A percentile compares a stretch with the other conserved stretches of the same genome.
Conservation (phyloP, 2,888 invertebrate species). For the Mesorhabditis belari region DNA sequence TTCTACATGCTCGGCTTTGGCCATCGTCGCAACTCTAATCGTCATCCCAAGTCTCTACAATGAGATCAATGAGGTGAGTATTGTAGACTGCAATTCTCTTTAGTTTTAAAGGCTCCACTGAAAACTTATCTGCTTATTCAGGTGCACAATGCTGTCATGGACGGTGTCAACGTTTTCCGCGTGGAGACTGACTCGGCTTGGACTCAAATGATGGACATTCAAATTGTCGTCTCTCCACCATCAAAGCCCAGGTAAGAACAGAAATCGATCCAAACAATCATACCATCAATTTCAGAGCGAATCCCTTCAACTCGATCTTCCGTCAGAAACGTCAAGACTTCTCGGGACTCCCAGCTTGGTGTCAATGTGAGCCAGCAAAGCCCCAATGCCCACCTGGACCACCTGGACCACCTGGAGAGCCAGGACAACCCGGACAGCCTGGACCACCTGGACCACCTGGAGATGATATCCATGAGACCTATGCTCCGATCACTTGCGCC, state of each 20-base stretch:
- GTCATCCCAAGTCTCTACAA: constrained; percentile 46
- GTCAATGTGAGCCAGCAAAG: constrained; percentile 38
- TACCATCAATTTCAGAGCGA: constrained; percentile 3
- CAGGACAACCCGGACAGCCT: constrained; percentile 30
- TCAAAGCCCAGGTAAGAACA: constrained; percentile 22
- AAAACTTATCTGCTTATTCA: not conserved
- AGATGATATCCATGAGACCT: constrained; percentile 28
- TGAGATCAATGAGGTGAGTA: constrained; percentile 39
- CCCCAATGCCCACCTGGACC: constrained; percentile 35
- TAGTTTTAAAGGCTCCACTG: not conserved
- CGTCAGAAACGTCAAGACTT: constrained; percentile 35
- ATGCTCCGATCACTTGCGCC: constrained; percentile 27
- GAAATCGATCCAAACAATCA: not conserved
- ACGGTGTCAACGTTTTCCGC: constrained; percentile 37
- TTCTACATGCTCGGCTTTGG: constrained; percentile 24
- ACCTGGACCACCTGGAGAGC: constrained; percentile 34
- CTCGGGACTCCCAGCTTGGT: constrained; percentile 33
- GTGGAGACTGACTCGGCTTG: constrained; percentile 40
- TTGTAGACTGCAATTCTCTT: not conserved
- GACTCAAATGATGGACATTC: constrained; percentile 41
- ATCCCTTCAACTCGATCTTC: constrained; percentile 36
- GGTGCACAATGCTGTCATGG: constrained; percentile 22
- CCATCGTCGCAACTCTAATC: constrained; percentile 34
- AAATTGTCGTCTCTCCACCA: constrained; percentile 44
- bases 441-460: constrained; percentile 29